Conservation (phyloP, 2,888 invertebrate species). For the Zaprionus obscuricornis region DNA sequence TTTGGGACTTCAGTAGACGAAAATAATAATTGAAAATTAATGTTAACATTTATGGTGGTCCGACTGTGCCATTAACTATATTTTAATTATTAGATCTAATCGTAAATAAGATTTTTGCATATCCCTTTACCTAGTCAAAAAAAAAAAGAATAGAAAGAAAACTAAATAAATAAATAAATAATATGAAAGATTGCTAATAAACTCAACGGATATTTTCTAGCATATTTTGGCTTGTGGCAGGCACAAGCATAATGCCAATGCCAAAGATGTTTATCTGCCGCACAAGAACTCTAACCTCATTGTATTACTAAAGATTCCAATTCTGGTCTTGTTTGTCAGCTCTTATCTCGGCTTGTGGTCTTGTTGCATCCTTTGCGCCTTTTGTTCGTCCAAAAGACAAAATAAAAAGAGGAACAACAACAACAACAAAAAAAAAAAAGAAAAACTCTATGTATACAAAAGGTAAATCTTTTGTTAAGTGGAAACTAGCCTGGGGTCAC, state of each 20-base stretch:
- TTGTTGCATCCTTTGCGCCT: conserved; percentile 56
- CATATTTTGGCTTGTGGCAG: conserved; percentile 65
- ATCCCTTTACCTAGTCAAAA: conserved; percentile 42
- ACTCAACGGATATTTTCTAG: background rate
- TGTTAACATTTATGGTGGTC: conserved; percentile 36
- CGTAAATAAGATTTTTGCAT: conserved; percentile 66
- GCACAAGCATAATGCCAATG: conserved; percentile 44
- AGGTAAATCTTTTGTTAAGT: conserved; percentile 42
- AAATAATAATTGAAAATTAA: conserved; percentile 10
- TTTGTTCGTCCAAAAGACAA: conserved; percentile 36
- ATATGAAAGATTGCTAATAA: too few relatives aligned
- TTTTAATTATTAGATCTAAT: conserved; percentile 47
- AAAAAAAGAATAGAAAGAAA: too few relatives aligned
- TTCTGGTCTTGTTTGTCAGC: conserved; percentile 47
- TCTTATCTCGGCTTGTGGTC: conserved; percentile 76
- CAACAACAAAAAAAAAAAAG: background rate
- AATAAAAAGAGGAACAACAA: conserved; percentile 7
- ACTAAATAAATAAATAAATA: too few relatives aligned
- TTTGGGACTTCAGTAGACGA: background rate
- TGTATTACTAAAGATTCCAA: conserved; percentile 53
- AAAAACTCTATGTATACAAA: conserved; percentile 23
- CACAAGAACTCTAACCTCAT: conserved; percentile 31
- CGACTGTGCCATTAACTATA: background rate
- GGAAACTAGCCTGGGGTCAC: conserved; percentile 63
- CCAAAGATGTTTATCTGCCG: conserved; percentile 58